These are phyloP conservation scores for Decapterus maruadsi DNA, from an alignment of 2,797 vertebrate genomes.

Conservation along the genomic window DNA sequence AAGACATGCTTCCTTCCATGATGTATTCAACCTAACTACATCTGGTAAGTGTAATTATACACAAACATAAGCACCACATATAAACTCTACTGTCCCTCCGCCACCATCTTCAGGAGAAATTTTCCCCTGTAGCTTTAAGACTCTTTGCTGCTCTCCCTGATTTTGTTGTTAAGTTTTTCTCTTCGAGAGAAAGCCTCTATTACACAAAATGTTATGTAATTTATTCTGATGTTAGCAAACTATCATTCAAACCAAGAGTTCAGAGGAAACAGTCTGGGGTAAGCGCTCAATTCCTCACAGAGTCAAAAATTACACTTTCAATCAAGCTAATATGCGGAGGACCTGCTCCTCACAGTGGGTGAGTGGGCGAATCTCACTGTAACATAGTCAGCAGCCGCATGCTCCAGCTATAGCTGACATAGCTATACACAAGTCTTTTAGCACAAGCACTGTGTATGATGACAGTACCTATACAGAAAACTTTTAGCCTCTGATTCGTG, in stretches of 20 bases:
- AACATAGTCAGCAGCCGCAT: not conserved
- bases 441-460: not conserved
- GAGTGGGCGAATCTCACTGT: not conserved
- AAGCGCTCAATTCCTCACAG: not conserved
- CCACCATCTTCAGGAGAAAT: slow-evolving; percentile 1
- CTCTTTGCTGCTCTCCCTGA: not conserved
- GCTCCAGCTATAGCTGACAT: not conserved
- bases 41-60: not conserved
- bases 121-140: not conserved
- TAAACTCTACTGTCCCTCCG: not conserved
- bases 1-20: not conserved
- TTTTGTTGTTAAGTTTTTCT: not conserved
- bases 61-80: not conserved
- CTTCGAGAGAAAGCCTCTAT: not conserved
- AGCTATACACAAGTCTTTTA: not conserved
- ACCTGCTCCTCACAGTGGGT: not conserved
- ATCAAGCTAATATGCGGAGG: slow-evolving; percentile 15
- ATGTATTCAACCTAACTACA: not conserved
- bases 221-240: not conserved
- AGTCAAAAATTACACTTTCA: slow-evolving; percentile 7
- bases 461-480: not conserved
- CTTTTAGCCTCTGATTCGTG: not conserved
- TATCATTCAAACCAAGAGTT: slow-evolving; percentile 3
- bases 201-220: not conserved
- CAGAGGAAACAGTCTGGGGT: not conserved